phyloP scores from a whole-genome alignment of 2,113 vertebrate species.

The Prunella himalayana region DNA sequence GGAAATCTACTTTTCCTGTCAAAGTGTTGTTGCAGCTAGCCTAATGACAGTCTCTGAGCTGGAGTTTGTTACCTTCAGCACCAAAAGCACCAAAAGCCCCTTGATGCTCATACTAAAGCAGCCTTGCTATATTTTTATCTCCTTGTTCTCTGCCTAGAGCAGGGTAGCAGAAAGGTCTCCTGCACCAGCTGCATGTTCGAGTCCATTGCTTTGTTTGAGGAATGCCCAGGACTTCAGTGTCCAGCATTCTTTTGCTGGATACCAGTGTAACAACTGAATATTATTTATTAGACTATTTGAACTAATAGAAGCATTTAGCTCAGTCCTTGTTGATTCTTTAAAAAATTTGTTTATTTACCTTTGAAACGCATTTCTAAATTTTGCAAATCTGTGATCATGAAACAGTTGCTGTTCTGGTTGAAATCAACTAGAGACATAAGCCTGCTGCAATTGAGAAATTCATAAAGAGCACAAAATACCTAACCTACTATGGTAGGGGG shows the following conservation, averaged over 20 bases:
- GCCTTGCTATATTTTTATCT: not conserved
- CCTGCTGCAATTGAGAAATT: not conserved
- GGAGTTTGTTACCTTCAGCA: not conserved
- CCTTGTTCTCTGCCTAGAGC: not conserved
- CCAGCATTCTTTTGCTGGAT: not conserved
- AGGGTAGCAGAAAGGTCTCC: not conserved
- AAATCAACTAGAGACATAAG: not conserved
- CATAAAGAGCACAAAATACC: not conserved
- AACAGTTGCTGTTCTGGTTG: not conserved
- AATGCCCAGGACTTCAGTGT: not conserved
- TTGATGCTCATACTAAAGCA: not conserved
- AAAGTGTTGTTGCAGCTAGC: not conserved
- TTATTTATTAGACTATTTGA: not conserved
- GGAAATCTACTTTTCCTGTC: not conserved
- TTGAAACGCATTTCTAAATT: not conserved
- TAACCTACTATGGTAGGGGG: fast-evolving
- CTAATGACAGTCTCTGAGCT: not conserved
- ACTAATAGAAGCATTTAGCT: not conserved
- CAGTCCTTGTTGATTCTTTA: not conserved
- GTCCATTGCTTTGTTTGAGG: not conserved
- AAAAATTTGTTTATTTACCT: not conserved
- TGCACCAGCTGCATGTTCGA: not conserved
- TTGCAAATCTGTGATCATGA: not conserved
- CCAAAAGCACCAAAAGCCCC: not conserved
- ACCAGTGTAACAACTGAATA: not conserved